Percentiles rank a stretch among this genome's conserved stretches.
Conservation (phyloP, 2,888 invertebrate genomes). For the Strigamia transsilvanica region DNA sequence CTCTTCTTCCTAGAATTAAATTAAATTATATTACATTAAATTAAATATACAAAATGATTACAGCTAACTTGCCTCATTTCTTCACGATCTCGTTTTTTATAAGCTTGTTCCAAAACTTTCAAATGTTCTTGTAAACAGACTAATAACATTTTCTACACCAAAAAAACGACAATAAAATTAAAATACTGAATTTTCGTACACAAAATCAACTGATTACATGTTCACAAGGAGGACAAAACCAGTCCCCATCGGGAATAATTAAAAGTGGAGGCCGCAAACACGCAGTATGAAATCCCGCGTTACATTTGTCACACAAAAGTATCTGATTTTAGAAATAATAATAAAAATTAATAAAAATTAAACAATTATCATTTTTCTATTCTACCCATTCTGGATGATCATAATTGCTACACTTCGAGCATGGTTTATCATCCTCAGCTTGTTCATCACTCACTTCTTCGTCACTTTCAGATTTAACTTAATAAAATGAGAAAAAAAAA, state of each 20-base stretch:
- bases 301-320: conserved; percentile 92
- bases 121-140: conserved; percentile 77
- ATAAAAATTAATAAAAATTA: conserved; percentile 27
- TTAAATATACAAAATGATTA: not conserved
- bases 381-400: conserved; percentile 91
- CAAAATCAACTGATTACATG: conserved; percentile 71
- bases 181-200: not conserved
- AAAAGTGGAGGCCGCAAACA: conserved; percentile 92
- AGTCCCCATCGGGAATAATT: conserved; percentile 95
- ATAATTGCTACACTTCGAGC: conserved; percentile 87
- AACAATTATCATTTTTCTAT: conserved; percentile 55
- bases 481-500: conserved; percentile 52
- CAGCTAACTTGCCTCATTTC: conserved; percentile 68
- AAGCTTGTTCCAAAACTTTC: conserved; percentile 64
- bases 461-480: conserved; percentile 62
- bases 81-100: conserved; percentile 73
- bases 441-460: conserved; percentile 56
- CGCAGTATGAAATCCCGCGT: conserved; percentile 95
- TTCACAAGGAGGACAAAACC: conserved; percentile 97
- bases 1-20: conserved; percentile 70
- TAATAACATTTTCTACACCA: conserved; percentile 72
- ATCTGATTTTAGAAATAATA: conserved; percentile 73
- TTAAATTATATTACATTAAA: not conserved
- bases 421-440: conserved; percentile 75
- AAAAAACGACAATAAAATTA: not conserved